Conservation (phyloP, 2,888 invertebrate genomes). For the Dysmachus trigonus region DNA sequence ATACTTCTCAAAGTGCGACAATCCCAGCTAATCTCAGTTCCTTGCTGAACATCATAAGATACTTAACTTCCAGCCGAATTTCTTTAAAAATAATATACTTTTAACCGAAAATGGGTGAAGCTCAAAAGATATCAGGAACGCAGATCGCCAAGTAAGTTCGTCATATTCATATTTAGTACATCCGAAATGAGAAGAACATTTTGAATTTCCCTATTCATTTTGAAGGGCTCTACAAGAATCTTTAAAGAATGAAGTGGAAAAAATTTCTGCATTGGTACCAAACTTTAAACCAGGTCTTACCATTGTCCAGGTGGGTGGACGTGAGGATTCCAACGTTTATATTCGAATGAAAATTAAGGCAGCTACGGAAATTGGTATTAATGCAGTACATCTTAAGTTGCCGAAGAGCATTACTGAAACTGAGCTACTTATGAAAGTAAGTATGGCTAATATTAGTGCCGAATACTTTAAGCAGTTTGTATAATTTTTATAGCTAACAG, state of each 20-base stretch:
- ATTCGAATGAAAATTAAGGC: conserved; percentile 95
- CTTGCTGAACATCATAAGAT: background rate
- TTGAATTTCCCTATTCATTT: background rate
- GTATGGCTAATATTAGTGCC: background rate
- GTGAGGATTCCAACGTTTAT: conserved; percentile 98
- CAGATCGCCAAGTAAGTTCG: conserved; percentile 73
- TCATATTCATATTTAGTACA: too few species aligned
- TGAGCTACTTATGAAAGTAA: conserved; percentile 66
- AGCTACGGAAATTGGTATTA: conserved; percentile 89
- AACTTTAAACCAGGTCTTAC: conserved; percentile 81
- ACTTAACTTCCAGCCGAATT: background rate
- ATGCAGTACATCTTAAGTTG: conserved; percentile 80
- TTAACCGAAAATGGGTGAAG: conserved; percentile 58
- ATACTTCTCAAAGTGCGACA: background rate
- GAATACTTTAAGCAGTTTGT: background rate
- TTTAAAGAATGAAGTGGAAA: conserved; percentile 73
- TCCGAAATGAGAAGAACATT: background rate
- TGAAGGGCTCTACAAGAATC: conserved; percentile 76
- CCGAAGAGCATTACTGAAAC: conserved; percentile 82
- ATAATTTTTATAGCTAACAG: conserved; percentile 54
- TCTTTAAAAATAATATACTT: conserved; percentile 43
- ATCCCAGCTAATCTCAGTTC: background rate
- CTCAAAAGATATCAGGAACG: conserved; percentile 72
- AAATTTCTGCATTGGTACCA: conserved; percentile 68
- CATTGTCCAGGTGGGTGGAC: conserved; percentile 94